Conservation (phyloP, 1,140 invertebrate genomes). For the Drosophila kanapiae region DNA sequence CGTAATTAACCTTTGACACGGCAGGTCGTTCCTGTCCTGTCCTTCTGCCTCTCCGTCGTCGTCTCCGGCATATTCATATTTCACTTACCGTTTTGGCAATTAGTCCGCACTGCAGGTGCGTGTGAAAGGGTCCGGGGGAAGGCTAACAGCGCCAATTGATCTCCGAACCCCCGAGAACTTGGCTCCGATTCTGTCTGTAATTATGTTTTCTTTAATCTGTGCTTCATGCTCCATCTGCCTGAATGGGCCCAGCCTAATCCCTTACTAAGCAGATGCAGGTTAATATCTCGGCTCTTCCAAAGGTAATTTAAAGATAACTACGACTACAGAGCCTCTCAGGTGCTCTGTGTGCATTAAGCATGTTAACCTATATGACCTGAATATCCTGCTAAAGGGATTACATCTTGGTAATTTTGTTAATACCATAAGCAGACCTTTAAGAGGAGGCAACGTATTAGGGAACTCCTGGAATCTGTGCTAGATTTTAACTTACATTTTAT, state of each 20-base stretch:
- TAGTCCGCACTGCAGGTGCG: slow-evolving; percentile 63
- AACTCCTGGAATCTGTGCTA: not conserved
- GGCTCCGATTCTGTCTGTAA: slow-evolving; percentile 30
- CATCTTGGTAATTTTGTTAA: no score
- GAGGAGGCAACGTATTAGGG: no score
- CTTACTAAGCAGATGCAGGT: slow-evolving; percentile 14
- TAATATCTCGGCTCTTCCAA: slow-evolving; percentile 7
- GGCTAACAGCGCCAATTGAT: slow-evolving; percentile 57
- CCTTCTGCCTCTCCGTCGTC: not conserved
- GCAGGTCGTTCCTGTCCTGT: slow-evolving; percentile 17
- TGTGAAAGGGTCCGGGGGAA: slow-evolving; percentile 10
- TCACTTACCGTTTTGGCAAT: slow-evolving; percentile 73
- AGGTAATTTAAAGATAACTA: slow-evolving; percentile 43
- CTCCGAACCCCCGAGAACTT: slow-evolving; percentile 49
- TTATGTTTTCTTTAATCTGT: slow-evolving; percentile 49
- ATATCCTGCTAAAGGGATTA: slow-evolving; percentile 3
- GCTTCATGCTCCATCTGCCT: not conserved
- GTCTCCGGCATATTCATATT: slow-evolving; percentile 69
- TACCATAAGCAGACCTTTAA: no score
- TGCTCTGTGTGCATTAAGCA: slow-evolving; percentile 25
- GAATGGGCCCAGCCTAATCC: slow-evolving; percentile 12
- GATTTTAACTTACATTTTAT: no score
- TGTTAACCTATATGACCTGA: slow-evolving; percentile 8
- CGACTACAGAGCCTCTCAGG: not conserved
- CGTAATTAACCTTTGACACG: slow-evolving; percentile 83